Percentiles rank a stretch among this genome's conserved stretches.
Conservation (phyloP, 1,140 invertebrate species). For the Lepidotrigona ventralis region DNA sequence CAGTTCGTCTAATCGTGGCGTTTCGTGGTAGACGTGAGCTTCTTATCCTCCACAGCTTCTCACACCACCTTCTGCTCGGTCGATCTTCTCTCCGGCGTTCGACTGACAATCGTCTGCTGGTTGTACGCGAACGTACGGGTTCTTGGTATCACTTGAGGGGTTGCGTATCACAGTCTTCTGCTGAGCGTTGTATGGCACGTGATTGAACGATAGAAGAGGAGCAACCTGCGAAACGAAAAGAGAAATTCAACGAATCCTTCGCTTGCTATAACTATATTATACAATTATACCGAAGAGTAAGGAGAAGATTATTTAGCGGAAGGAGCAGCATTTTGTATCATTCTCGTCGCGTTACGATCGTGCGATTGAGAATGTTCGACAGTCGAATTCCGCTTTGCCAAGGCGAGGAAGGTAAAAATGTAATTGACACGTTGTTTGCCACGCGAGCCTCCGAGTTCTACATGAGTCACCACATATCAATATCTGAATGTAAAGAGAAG, state of each 20-base stretch:
- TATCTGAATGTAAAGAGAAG: neutral
- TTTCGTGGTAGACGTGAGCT: conserved; percentile 5
- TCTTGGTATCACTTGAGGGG: conserved; percentile 57
- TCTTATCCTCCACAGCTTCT: conserved; percentile 10
- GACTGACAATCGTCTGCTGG: conserved; percentile 58
- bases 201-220: conserved; percentile 47
- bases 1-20: conserved; percentile 49
- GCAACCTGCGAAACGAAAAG: conserved; percentile 34
- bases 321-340: too few species aligned
- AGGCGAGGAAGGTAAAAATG: neutral
- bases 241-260: neutral
- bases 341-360: neutral
- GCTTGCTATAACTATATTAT: too few species aligned
- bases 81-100: conserved; percentile 29
- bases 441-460: neutral
- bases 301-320: neutral
- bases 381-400: neutral
- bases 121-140: conserved; percentile 60
- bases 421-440: neutral
- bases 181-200: conserved; percentile 75
- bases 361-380: neutral
- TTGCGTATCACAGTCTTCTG: conserved; percentile 75
- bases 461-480: neutral
- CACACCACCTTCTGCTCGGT: neutral
- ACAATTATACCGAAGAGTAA: neutral